Base-by-base conservation (phyloP, 1,140 invertebrate genomes). In the Augochlora pura region DNA sequence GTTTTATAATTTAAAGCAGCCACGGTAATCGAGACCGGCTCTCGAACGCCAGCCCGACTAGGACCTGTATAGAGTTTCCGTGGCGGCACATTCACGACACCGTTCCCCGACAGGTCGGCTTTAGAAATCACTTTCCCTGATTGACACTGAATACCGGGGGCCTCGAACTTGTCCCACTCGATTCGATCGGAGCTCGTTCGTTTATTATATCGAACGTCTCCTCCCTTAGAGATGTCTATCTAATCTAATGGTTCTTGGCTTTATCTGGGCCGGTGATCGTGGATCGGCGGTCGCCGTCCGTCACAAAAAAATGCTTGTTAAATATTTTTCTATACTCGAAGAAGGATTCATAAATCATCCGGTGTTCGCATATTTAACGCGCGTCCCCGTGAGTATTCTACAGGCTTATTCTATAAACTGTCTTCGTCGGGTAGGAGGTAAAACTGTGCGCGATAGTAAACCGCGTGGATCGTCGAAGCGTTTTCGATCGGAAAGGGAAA, bases 91-190 rank as follows among this genome's bases (percentile, higher is more conserved):
- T 66, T 67, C 83, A 80, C 66, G 69, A 77, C 83, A 74, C 70
- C 73, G 49, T 52, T 18, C 49, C 14, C 5, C 16, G 14, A 21
- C 39, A 23, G 46, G 32, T 52, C 67, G 42, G 66, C 83, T 85
- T 86, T 90, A 86, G 77, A 89, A 90, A 90, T 90, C 89, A 89
- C 86, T 89, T 88, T 87, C 87, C 81, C 89, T 90, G 89, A 90
- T 90, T 89, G 89, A 90, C 89, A 88, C 79, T 89, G 86, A 89
- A 89, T 88, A 70, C 87, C 66, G 59, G 59, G 16, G 59, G 69
- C 66, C 76, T 75, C 84, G 73, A 77, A 86, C 77, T 74, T 86
- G 84, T 85, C 85, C 77, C 73, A n/a, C 77, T 74, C 82, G 80
- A 85, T 84, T 82, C 74, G 79, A 82, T 86, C 71, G 62, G 12